Conservation (phyloP, 2,888 invertebrate species). For the Euzetes globulus region DNA sequence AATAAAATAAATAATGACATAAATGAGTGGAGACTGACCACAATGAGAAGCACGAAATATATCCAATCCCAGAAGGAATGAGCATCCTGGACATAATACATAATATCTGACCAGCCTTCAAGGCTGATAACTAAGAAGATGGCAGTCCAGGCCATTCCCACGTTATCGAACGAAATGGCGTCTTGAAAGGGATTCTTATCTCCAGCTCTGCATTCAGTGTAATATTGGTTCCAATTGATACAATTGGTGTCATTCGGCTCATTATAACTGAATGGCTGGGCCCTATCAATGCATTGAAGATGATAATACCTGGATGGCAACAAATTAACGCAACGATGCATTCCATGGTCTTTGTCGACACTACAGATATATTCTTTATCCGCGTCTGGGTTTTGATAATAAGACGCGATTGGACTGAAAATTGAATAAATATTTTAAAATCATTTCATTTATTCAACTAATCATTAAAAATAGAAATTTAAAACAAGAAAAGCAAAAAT, state of each 20-base stretch:
- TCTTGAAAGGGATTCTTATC: slow-evolving; percentile 97
- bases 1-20: not conserved
- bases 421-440: not conserved
- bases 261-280: slow-evolving; percentile 49
- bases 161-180: slow-evolving; percentile 99
- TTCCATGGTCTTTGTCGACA: slow-evolving; percentile 81
- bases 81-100: slow-evolving; percentile 99
- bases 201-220: slow-evolving; percentile 83
- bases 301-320: slow-evolving; percentile 67
- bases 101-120: slow-evolving; percentile 99
- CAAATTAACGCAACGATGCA: slow-evolving; percentile 80
- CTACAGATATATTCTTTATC: slow-evolving; percentile 92
- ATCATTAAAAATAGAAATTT: too few species aligned
- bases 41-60: slow-evolving; percentile 96
- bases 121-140: slow-evolving; percentile 93
- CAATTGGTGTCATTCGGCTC: slow-evolving; percentile 59
- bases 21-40: slow-evolving; percentile 63
- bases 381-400: slow-evolving; percentile 55
- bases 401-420: slow-evolving; percentile 59
- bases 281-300: slow-evolving; percentile 67
- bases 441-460: too few species aligned
- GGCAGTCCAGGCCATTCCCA: slow-evolving; percentile 99
- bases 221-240: slow-evolving; percentile 98
- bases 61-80: slow-evolving; percentile 99
- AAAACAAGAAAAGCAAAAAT: too few species aligned